Evolutionary conservation across 2,797 vertebrate species (phyloP), one percentile per base, ranked within the genome.

Genomic region (Mus spretus): DNA sequence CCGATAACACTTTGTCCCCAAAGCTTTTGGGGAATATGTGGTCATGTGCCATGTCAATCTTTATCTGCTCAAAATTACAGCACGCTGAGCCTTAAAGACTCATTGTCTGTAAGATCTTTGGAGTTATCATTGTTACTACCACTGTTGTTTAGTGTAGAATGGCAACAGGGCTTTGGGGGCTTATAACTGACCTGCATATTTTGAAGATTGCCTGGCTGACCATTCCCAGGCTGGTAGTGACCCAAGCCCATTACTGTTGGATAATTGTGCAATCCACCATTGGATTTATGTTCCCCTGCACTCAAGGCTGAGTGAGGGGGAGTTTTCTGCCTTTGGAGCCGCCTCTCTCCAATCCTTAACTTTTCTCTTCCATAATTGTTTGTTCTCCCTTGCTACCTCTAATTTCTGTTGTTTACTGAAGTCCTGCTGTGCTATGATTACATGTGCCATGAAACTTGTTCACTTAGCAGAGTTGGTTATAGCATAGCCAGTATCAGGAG

Each of bases 371-470:
- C 40, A 14, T 95, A 85, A 95, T 93, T 59, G 67, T 94, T 94
- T 94, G 80, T 47, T 93, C 85, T 96, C 55, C 89, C 84, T 85
- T 15, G 37, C 77, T 90, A 81, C 88, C 24, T 94, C 92, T 90
- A 80, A 91, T 95, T 90, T 96, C 88, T 90, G 82, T 61, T 89
- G 89, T 94, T 96, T 95, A 74, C 77, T 65, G 10, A 84, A 90
- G 82, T 82, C 96, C 92, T 1, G 77, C 92, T 88, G 90, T 83
- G 95, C 50, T 59, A 61, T 93, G 79, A 89, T 97, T 89, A 79
- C 86, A 84, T 91, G 93, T 97, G 55, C 65, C 90, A 70, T 95
- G 95, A 96, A 97, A 97, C 77, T 92, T 47, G 80, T 95, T 95
- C 92, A 79, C 94, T 93, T 95, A 88, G 94, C 61, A 79, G 85